Conservation (phyloP, 2,888 invertebrate genomes). For the Cylindroiulus punctatus region DNA sequence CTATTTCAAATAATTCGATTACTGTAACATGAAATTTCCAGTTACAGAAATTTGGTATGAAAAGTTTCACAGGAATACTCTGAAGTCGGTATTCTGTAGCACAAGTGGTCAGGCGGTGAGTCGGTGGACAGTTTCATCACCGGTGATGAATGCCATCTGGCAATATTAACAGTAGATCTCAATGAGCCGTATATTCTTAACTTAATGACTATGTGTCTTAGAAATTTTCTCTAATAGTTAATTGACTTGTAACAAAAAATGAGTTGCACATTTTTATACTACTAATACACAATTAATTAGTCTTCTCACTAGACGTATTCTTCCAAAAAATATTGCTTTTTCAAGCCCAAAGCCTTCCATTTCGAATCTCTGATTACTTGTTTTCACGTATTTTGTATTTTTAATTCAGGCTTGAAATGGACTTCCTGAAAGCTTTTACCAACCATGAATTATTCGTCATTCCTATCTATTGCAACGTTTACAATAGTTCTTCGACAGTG, state of each 20-base stretch:
- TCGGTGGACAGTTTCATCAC: too few species aligned
- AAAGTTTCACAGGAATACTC: too few species aligned
- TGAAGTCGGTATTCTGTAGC: too few species aligned
- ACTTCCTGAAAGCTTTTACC: background rate
- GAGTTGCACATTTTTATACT: background rate
- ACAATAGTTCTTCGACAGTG: background rate
- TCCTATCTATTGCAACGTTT: background rate
- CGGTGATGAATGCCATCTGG: background rate
- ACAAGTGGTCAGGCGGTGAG: too few species aligned
- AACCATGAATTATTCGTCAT: background rate
- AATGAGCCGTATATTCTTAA: background rate
- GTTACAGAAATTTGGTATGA: too few species aligned
- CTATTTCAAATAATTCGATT: background rate
- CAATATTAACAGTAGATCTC: background rate
- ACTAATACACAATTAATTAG: background rate
- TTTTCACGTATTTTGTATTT: background rate
- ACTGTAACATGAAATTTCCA: too few species aligned
- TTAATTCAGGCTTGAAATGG: too few species aligned
- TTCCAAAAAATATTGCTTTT: background rate
- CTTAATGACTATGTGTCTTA: background rate
- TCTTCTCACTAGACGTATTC: background rate
- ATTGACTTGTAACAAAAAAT: background rate
- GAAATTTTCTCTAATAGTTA: background rate
- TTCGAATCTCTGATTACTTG: background rate
- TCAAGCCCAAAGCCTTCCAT: too few species aligned